Conservation (phyloP, 2,888 invertebrate genomes). For the Criorhina ranunculi region DNA sequence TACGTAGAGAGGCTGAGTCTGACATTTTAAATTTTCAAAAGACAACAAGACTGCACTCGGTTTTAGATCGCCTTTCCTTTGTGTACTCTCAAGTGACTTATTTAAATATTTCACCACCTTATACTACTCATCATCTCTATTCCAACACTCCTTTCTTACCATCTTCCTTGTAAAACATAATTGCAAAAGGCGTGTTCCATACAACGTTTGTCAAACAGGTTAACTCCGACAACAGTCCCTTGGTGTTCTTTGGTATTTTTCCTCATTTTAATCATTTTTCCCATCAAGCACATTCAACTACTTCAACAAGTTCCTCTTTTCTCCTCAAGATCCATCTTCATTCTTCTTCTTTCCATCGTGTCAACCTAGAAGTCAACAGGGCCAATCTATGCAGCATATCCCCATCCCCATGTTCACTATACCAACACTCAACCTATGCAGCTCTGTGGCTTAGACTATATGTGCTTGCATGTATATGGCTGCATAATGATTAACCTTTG, state of each 20-base stretch:
- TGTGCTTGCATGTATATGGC: slow-evolving; percentile 54
- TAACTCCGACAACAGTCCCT: slow-evolving; percentile 39
- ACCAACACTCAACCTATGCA: slow-evolving; percentile 51
- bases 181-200: slow-evolving; percentile 38
- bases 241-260: slow-evolving; percentile 25
- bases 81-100: neutral
- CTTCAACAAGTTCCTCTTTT: slow-evolving; percentile 59
- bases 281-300: slow-evolving; percentile 69
- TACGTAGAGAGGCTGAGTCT: too few relatives aligned
- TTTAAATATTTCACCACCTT: neutral
- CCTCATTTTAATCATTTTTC: slow-evolving; percentile 68
- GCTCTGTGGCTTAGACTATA: slow-evolving; percentile 33
- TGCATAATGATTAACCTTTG: slow-evolving; percentile 76
- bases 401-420: slow-evolving; percentile 47
- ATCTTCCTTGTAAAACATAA: slow-evolving; percentile 56
- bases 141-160: neutral
- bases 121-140: neutral
- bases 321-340: slow-evolving; percentile 42
- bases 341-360: slow-evolving; percentile 35
- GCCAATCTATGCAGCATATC: slow-evolving; percentile 51
- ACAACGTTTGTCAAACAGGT: slow-evolving; percentile 43
- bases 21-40: too few relatives aligned
- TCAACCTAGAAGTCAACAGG: slow-evolving; percentile 56
- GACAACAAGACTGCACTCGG: too few relatives aligned
- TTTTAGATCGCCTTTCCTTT: neutral